A percentile compares a stretch with the other conserved stretches of the same genome.
Conservation (phyloP, 2,113 vertebrate genomes). For the Nibea albiflora region DNA sequence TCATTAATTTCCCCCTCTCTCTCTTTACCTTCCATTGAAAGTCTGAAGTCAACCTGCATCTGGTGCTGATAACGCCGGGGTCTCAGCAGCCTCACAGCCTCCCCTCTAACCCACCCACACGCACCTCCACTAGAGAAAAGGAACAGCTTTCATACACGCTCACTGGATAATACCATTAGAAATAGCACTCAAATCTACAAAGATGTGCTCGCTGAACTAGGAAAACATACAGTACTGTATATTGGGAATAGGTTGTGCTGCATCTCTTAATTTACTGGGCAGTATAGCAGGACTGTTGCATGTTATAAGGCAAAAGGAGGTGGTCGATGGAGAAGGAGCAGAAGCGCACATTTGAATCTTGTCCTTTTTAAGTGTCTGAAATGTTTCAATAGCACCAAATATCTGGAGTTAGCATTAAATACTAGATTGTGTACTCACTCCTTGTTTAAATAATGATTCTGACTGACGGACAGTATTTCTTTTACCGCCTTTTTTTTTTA, state of each 20-base stretch:
- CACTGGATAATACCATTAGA: constrained; percentile 71
- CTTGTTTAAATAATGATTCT: not conserved
- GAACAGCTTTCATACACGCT: constrained; percentile 67
- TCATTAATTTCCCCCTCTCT: constrained; percentile 85
- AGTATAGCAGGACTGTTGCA: constrained; percentile 1
- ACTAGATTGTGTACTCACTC: not conserved
- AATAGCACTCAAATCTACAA: constrained; percentile 67
- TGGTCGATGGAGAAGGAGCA: not conserved
- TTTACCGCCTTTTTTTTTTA: not conserved
- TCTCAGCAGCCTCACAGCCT: constrained; percentile 72
- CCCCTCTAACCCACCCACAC: constrained; percentile 71
- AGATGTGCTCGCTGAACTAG: constrained; percentile 48
- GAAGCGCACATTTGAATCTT: not conserved
- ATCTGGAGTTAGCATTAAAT: not conserved
- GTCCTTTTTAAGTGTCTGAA: not conserved
- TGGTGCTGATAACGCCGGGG: constrained; percentile 82
- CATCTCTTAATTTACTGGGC: constrained; percentile 44
- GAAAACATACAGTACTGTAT: constrained; percentile 22
- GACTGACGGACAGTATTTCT: not conserved
- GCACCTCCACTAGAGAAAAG: constrained; percentile 58
- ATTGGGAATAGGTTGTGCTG: constrained; percentile 35
- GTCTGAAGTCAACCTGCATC: constrained; percentile 84
- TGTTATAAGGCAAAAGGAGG: not conserved
- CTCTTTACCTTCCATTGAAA: constrained; percentile 83
- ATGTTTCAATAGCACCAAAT: not conserved